Conservation (phyloP, 2,797 vertebrate species). For the Melanotaenia boesemani region DNA sequence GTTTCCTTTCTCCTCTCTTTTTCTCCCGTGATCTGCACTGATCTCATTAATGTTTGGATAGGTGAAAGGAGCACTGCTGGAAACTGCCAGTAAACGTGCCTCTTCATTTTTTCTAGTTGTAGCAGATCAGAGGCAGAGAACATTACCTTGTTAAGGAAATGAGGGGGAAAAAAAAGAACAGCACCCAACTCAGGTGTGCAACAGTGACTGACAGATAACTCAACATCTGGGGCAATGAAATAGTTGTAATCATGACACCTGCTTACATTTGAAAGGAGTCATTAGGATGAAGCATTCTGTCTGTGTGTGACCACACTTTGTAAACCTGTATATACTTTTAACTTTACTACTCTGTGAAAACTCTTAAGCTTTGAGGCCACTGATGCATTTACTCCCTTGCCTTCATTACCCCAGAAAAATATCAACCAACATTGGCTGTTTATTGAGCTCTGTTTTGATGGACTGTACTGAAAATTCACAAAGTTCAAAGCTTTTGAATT, state of each 20-base stretch:
- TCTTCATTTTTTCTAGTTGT: slow-evolving; percentile 61
- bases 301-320: slow-evolving; percentile 44
- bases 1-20: slow-evolving; percentile 75
- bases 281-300: slow-evolving; percentile 29
- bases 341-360: slow-evolving; percentile 51
- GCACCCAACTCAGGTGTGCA: slow-evolving; percentile 69
- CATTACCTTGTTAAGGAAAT: slow-evolving; percentile 13
- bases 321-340: slow-evolving; percentile 65
- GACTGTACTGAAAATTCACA: slow-evolving; percentile 49
- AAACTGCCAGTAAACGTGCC: slow-evolving; percentile 58
- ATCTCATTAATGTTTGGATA: slow-evolving; percentile 77
- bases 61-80: slow-evolving; percentile 61
- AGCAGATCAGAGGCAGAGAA: slow-evolving; percentile 43
- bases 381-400: slow-evolving; percentile 67
- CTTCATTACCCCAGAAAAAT: slow-evolving; percentile 55
- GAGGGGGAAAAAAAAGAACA: slow-evolving; percentile 22
- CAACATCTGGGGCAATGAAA: neutral
- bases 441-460: slow-evolving; percentile 61
- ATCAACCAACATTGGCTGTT: slow-evolving; percentile 55
- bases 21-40: slow-evolving; percentile 70
- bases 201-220: slow-evolving; percentile 26
- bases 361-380: slow-evolving; percentile 57
- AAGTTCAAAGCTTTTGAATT: slow-evolving; percentile 35
- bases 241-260: slow-evolving; percentile 5
- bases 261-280: slow-evolving; percentile 20